Evolutionary conservation across 2,113 vertebrate species (phyloP).

Genomic region (Plestiodon gilberti): DNA sequence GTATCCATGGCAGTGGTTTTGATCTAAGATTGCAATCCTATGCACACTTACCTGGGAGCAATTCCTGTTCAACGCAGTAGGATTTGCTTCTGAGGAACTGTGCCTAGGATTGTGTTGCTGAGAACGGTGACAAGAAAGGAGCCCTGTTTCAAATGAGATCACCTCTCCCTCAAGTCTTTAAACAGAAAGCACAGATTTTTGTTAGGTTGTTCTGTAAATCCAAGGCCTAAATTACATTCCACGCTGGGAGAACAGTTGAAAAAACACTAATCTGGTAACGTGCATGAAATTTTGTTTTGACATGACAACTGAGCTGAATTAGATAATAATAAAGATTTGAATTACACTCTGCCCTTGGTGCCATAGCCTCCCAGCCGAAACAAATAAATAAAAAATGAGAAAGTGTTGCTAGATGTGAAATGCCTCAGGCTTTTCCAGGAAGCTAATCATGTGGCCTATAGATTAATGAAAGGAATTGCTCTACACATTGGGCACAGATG

Average conservation of each 20-base stretch:
- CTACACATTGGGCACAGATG: conserved; percentile 24
- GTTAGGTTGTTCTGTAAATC: conserved; percentile 38
- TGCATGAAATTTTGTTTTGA: conserved; percentile 52
- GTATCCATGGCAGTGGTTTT: background rate
- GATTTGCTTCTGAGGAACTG: no score
- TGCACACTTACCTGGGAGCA: no score
- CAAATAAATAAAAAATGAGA: conserved; percentile 21
- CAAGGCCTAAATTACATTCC: conserved; percentile 20
- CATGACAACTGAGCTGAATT: conserved; percentile 47
- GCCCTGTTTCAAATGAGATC: conserved; percentile 13
- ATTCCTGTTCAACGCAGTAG: no score
- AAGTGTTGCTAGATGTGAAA: background rate
- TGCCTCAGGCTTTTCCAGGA: conserved; percentile 5
- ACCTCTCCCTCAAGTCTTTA: conserved; percentile 3
- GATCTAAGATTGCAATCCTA: no score
- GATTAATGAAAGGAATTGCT: conserved; percentile 26
- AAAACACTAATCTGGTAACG: conserved; percentile 19
- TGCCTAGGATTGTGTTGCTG: background rate
- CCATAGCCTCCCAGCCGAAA: conserved; percentile 9
- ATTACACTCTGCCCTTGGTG: conserved; percentile 38
- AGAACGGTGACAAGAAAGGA: background rate
- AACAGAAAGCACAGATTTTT: background rate
- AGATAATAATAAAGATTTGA: conserved; percentile 54
- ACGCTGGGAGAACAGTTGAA: conserved; percentile 30
- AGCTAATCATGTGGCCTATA: background rate